phyloP scores from a whole-genome alignment of 2,797 vertebrate species.

The Myotis findleyi region DNA sequence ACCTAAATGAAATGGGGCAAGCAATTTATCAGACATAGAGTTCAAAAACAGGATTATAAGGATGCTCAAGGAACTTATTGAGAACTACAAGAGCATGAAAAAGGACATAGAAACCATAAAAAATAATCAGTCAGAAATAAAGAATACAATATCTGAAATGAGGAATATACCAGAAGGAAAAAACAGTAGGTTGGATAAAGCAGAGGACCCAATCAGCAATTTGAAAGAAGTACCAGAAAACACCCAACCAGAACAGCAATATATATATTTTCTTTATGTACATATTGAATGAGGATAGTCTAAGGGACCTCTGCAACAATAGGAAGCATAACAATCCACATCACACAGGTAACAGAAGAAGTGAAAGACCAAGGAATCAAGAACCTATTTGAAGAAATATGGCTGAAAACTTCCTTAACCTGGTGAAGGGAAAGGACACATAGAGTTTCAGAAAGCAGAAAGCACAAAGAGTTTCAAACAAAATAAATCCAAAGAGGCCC shows the following conservation, averaged over 20 bases:
- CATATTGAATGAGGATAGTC: too few relatives aligned
- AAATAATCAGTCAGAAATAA: not conserved
- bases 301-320: not conserved
- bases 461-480: not conserved
- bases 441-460: not conserved
- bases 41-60: not conserved
- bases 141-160: not conserved
- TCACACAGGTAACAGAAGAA: not conserved
- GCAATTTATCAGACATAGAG: not conserved
- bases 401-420: not conserved
- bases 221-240: too few relatives aligned
- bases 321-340: not conserved
- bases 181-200: not conserved
- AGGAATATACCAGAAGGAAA: not conserved
- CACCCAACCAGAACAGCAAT: too few relatives aligned
- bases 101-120: not conserved
- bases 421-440: not conserved
- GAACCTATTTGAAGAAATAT: not conserved
- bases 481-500: not conserved
- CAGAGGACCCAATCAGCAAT: not conserved
- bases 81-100: not conserved
- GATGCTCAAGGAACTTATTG: not conserved
- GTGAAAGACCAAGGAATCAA: not conserved
- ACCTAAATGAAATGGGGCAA: not conserved
- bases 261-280: too few relatives aligned